Evolutionary conservation across 2,888 invertebrate species (phyloP), one percentile per base, ranked within the genome.

Genomic region (Caenorhabditis afra): DNA sequence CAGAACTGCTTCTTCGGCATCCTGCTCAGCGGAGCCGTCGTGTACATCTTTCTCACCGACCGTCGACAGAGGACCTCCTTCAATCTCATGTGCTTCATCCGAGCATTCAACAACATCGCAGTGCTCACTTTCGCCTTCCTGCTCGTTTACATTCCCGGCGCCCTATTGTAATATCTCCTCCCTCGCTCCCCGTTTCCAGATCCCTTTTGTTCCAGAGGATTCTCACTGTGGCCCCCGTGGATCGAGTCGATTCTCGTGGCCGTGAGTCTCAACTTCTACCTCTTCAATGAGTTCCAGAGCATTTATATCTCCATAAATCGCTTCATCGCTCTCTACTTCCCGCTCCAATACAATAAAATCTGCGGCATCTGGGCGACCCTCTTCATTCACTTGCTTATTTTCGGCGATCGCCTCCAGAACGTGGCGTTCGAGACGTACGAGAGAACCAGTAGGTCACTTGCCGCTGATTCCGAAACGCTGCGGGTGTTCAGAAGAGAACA

Each of bases 281-380:
- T 70, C 0, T 70, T 45, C 45, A 70, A 70, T 14, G 70, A 70
- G 18, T 70, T 70, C 45, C 70, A 70, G 61, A 70, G 70, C 37
- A 70, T 61, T 20, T 70, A 70, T 22, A 70, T 70, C 16, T 61
- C 70, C 1, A 23, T 70, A 11, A 70, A 70, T 29, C 52, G 70
- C 3, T 61, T 70, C 41, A 44, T 61, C 49, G 50, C 59, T 35
- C 20, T 59, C 35, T 20, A 41, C 20, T 35, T 22, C 53, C 53
- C 53, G 45, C 4, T 14, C 12, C 16, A 70, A 10, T 70, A 70
- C 37, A 59, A 70, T 16, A 16, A n/a, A 5, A 3, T 47, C 7
- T 66, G 66, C 16, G 66, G 67, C 11, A n/a, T n/a, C 12, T 0
- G 45, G 3, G 61, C 59, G 1, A 70, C 70, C 1, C 1, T 53